Percentiles rank a stretch among this genome's conserved stretches.
Conservation (phyloP, 2,797 vertebrate genomes). For the Numenius phaeopus region DNA sequence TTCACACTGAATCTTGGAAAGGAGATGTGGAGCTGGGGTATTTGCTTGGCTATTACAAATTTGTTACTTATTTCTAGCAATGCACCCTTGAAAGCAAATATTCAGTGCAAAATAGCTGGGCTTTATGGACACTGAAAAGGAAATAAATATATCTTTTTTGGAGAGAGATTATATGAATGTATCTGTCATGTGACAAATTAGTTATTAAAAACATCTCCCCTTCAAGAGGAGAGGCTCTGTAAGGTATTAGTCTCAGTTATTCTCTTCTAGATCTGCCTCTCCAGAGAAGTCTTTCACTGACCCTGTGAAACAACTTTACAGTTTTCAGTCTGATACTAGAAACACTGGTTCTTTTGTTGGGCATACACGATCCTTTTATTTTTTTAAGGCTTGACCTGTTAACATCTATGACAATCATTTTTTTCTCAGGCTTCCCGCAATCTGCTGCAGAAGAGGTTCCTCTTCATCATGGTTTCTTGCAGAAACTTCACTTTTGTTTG, state of each 20-base stretch:
- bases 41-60: slow-evolving; percentile 27
- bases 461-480: not conserved
- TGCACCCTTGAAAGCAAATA: slow-evolving; percentile 30
- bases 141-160: not conserved
- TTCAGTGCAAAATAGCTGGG: not conserved
- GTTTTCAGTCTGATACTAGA: not conserved
- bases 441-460: not conserved
- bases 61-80: slow-evolving; percentile 58
- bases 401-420: not conserved
- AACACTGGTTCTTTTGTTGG: not conserved
- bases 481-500: not conserved
- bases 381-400: not conserved
- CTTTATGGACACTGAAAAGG: not conserved
- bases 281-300: not conserved
- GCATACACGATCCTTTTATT: not conserved
- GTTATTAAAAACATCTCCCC: not conserved
- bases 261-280: not conserved
- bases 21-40: slow-evolving; percentile 10
- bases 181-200: not conserved
- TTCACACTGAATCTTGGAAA: slow-evolving; percentile 60
- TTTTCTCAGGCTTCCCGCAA: not conserved
- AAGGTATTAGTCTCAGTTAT: not conserved
- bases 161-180: not conserved
- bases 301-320: not conserved
- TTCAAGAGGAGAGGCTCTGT: not conserved